Evolutionary conservation across 2,888 invertebrate species (phyloP), one percentile per base, ranked within the genome.

Genomic region (Fissipunctia ypsillon): DNA sequence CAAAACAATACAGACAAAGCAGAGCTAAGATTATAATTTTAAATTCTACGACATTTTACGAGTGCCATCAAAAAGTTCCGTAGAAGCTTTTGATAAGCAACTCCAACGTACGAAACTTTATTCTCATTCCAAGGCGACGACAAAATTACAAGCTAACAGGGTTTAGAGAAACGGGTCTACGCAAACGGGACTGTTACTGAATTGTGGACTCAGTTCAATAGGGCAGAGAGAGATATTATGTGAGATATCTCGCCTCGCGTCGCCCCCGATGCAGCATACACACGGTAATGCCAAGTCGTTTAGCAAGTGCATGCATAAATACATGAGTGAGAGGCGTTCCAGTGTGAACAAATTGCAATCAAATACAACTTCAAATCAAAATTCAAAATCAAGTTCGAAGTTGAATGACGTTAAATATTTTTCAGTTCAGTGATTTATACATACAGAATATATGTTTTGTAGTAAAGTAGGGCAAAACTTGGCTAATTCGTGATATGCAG

Each of bases 261-360:
- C 52, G 59, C 45, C 59, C 63, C 28, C 48, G 66, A 75, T 71
- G 61, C 61, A 70, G 35, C 59, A 56, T 54, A 43, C 70, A 66
- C 65, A 54, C 65, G 48, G 67, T 57, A 69, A 57, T 48, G 69
- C 69, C 67, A 78, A 59, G 63, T 67, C 79, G 83, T 73, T 74
- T 59, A 45, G 68, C 80, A 69, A 69, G 74, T 80, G 65, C 80
- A 83, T 81, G 68, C 75, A 81, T 81, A 83, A 75, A 80, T 69
- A 69, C 64, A 83, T 81, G 65, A 80, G 68, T 54, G 57, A 75
- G 66, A 66, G 45, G 59, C 67, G 56, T 70, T 52, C 61, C 14
- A 71, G 73, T 84, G 82, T 77, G 65, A 81, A 84, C 70, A 60
- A 69, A 70, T 75, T 80, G 68, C 84, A 80, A 80, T 83, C 80